These are phyloP conservation scores for Xenus cinereus DNA, from an alignment of 2,113 vertebrate species.

Conservation along the genomic window DNA sequence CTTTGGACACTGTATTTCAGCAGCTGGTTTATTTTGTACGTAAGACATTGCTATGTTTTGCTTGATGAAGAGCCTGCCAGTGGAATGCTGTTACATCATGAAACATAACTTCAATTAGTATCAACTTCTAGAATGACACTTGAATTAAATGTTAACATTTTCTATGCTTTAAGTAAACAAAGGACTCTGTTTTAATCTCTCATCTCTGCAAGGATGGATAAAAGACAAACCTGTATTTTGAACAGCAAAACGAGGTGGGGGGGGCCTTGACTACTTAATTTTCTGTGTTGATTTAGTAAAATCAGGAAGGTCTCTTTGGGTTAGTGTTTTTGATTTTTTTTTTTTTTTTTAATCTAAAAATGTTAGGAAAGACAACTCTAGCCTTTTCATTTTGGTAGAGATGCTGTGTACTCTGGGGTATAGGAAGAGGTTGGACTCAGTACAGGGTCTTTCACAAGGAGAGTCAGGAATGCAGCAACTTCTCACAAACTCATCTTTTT, in stretches of 20 bases:
- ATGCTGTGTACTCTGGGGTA: background rate
- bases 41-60: constrained; percentile 26
- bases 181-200: background rate
- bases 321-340: background rate
- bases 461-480: background rate
- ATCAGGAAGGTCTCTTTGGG: background rate
- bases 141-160: constrained; percentile 63
- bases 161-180: constrained; percentile 34
- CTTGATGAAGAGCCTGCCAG: background rate
- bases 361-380: background rate
- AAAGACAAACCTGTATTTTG: background rate
- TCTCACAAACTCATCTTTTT: background rate
- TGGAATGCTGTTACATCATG: constrained; percentile 57
- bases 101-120: constrained; percentile 32
- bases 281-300: background rate
- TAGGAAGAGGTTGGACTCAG: background rate
- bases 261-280: background rate
- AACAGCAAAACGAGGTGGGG: background rate
- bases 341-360: background rate
- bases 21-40: constrained; percentile 35
- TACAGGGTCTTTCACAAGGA: background rate
- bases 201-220: background rate
- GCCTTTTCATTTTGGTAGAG: background rate
- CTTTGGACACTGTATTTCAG: constrained; percentile 10
- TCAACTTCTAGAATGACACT: constrained; percentile 27